A percentile compares a stretch with the other conserved stretches of the same genome.
Conservation (phyloP, 2,113 vertebrate genomes). For the Thamnaconus septentrionalis region DNA sequence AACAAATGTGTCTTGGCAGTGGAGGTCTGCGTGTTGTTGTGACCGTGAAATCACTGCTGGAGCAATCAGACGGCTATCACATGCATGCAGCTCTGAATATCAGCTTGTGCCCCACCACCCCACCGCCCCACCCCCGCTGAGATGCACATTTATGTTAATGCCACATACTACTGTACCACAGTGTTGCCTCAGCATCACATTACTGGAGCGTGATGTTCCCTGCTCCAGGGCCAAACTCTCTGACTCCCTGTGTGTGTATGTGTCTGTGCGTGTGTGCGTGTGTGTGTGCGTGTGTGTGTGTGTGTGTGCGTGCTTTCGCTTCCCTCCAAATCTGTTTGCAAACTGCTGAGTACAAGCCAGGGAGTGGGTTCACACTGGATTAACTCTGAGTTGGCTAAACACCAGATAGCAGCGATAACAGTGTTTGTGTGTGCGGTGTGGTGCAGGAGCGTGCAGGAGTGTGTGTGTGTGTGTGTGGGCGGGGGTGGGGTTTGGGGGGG, state of each 20-base stretch:
- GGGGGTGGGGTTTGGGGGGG: constrained; percentile 1
- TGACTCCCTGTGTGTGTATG: constrained; percentile 32
- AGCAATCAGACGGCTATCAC: constrained; percentile 44
- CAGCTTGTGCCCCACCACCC: constrained; percentile 24
- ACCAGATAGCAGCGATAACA: constrained; percentile 68
- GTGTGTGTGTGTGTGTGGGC: constrained; percentile 1
- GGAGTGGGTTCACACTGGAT: constrained; percentile 70
- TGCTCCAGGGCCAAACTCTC: constrained; percentile 64
- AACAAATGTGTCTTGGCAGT: constrained; percentile 3
- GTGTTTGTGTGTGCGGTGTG: constrained; percentile 32
- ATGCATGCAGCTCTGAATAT: constrained; percentile 36
- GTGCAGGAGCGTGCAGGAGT: constrained; percentile 9
- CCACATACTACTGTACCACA: constrained; percentile 48
- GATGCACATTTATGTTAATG: constrained; percentile 61
- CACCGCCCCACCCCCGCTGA: constrained; percentile 9
- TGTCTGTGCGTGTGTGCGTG: constrained; percentile 31
- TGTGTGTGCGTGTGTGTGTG: constrained; percentile 29
- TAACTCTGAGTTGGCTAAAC: constrained; percentile 72
- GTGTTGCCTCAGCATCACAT: constrained; percentile 67
- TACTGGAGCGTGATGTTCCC: constrained; percentile 75
- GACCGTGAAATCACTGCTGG: constrained; percentile 14
- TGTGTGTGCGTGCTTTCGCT: constrained; percentile 19
- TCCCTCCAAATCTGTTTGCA: constrained; percentile 64
- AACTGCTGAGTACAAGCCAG: constrained; percentile 70
- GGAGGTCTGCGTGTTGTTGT: neutral